Base-by-base conservation (phyloP, 2,113 vertebrate species). In the Bolborhynchus lineola region DNA sequence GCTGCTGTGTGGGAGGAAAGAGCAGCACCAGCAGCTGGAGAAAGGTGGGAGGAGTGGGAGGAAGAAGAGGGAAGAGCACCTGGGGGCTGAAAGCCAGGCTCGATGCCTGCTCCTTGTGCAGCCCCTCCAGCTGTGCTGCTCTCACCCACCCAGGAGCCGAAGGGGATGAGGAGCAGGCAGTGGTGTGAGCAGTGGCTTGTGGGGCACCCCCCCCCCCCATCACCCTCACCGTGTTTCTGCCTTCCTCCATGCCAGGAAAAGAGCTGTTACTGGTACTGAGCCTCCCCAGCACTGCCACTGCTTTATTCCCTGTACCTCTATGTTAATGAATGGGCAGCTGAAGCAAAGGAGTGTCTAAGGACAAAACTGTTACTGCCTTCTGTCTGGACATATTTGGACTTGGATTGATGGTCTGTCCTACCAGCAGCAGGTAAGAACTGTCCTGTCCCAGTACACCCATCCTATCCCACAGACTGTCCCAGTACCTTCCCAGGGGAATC, bases 11-110 rank as follows among this genome's bases (percentile, higher is more conserved):
- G 91, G 96, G 96, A 79, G 96, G 94, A 97, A 93, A 93, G 89
- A 96, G 89, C 95, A 93, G 91, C 92, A 95, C 95, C 92, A 94
- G 95, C 96, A 96, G 94, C 96, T 96, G 93, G 94, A 96, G 59
- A 47, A 69, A 95, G 75, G 96, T 97, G 94, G 96, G 90, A 95
- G 96, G 96, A 96, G 96, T 96, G 87, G 96, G 95, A 92, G 94
- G 91, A 92, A 93, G 91, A 95, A 86, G 94, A 95, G 53, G 94
- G 92, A 96, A 95, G 70, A 92, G 93, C 93, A 95, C 86, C 86
- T 90, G 83, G 86, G 94, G 93, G 96, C 89, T 93, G 77, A 78
- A 52, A 65, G 62, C 64, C 91, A 86, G 69, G 64, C 55, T 92
- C 0, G 0, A 35, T 78, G 83, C 26, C 94, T 95, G 86, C 76